Base-by-base conservation (phyloP, 2,888 invertebrate genomes). In the Heliconius aoede region DNA sequence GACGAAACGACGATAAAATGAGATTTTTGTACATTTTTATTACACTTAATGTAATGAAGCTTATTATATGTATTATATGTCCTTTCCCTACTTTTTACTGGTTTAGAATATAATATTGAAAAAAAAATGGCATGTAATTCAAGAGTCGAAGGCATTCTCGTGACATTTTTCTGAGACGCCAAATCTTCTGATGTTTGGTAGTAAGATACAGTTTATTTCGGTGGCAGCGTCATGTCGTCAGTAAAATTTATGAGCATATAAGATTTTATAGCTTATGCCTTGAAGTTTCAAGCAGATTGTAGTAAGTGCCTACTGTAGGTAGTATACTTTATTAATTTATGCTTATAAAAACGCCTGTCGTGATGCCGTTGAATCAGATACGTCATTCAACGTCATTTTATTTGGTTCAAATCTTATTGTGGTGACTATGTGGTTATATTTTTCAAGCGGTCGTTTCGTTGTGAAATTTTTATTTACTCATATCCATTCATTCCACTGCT, bases 201-300 rank as follows among this genome's bases (percentile, higher is more conserved):
- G 21, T 21, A 62, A 28, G 61, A 13, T 60, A 60, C 61, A 62
- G 40, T 40, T 67, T 67, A 62, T 62, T 62, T 21, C 30, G 11
- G 62, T 30, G 28, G 9, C 30, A 62, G 9, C 30, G 28, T 62
- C 9, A 55, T 55, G 55, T 55, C 28, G 30, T 62, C 62, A 62
- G 62, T 62, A 62, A 62, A 62, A 62, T 62, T 62, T 62, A 62
- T 62, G 62, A 30, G 62, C 30, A 21, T 30, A 30, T 62, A 18
- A 62, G 21, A 62, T 62, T 30, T 21, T 62, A 62, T 62, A 62
- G 26, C 58, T 60, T 30, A 62, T 21, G 9, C 30, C 21, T 62
- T n/a, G 61, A 61, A 61, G 28, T 28, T 28, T 28, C 61, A 18
- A 28, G 61, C 28, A 61, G 26, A 28, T 61, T 26, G 61, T 61